These are phyloP conservation scores for Diglossa cyanea DNA, from an alignment of 2,797 vertebrate species.

Conservation along the genomic window DNA sequence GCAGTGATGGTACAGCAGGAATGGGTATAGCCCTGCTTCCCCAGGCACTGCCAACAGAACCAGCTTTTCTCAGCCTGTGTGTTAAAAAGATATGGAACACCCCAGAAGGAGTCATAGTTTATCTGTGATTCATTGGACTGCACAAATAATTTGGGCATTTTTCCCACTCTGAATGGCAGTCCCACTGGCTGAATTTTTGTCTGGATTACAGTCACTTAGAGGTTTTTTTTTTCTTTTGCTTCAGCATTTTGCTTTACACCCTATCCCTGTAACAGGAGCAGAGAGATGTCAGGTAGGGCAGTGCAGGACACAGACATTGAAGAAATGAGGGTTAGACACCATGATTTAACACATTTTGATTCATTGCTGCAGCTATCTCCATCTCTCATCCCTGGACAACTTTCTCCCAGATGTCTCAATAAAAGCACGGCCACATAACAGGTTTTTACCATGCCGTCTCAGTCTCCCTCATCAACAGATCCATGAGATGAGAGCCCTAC, in stretches of 20 bases:
- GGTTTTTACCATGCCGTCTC: neutral
- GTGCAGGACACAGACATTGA: neutral
- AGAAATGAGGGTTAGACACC: neutral
- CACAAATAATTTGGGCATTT: neutral
- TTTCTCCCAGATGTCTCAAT: slow-evolving; percentile 22
- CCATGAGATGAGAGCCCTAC: neutral
- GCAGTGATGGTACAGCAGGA: neutral
- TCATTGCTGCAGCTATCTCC: slow-evolving; percentile 25
- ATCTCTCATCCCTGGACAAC: slow-evolving; percentile 43
- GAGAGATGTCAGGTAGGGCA: neutral
- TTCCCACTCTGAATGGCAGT: neutral
- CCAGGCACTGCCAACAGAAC: neutral
- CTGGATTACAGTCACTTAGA: neutral
- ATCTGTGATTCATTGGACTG: neutral
- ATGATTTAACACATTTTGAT: slow-evolving; percentile 8
- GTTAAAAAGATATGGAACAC: neutral
- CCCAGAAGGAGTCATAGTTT: neutral
- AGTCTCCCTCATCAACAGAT: neutral
- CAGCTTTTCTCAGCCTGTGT: neutral
- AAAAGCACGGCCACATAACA: neutral
- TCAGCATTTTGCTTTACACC: neutral
- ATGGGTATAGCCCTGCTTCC: neutral
- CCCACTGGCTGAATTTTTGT: neutral
- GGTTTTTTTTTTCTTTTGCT: neutral
- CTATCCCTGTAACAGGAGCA: neutral